Conservation (phyloP, 2,113 vertebrate genomes). For the Neomonachus schauinslandi region DNA sequence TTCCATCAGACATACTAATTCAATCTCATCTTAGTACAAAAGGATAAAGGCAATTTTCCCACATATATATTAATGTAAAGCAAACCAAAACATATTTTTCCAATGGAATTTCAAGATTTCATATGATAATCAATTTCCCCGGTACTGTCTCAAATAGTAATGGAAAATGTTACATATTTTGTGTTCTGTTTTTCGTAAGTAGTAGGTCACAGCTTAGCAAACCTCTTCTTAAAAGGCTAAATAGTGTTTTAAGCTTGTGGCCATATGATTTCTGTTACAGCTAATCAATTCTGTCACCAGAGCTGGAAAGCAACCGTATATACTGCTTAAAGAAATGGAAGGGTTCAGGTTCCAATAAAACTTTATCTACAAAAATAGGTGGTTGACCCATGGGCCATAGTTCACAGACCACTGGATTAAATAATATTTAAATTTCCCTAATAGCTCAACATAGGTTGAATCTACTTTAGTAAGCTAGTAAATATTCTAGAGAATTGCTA, state of each 20-base stretch:
- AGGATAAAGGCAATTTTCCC: background rate
- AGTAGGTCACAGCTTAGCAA: background rate
- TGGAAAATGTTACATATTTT: constrained; percentile 4
- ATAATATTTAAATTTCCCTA: background rate
- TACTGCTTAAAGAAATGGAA: background rate
- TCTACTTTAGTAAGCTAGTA: background rate
- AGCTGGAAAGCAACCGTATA: background rate
- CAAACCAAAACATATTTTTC: background rate
- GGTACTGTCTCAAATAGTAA: background rate
- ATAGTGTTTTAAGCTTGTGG: background rate
- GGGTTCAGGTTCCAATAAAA: background rate
- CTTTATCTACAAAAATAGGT: background rate
- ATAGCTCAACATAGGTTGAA: background rate
- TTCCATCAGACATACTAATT: background rate
- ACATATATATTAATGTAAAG: background rate
- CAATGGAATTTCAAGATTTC: constrained; percentile 3
- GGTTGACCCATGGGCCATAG: background rate
- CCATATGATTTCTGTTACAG: background rate
- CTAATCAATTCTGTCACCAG: background rate
- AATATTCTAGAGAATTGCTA: constrained; percentile 26
- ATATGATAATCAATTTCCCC: background rate
- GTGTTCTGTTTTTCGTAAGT: background rate
- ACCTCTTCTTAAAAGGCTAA: background rate
- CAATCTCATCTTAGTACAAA: background rate
- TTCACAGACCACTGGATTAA: background rate